Percentiles rank a stretch among this genome's conserved stretches.
These are phyloP conservation scores for Protobothrops mucrosquamatus DNA, from an alignment of 2,113 vertebrate species.

Conservation along the genomic window DNA sequence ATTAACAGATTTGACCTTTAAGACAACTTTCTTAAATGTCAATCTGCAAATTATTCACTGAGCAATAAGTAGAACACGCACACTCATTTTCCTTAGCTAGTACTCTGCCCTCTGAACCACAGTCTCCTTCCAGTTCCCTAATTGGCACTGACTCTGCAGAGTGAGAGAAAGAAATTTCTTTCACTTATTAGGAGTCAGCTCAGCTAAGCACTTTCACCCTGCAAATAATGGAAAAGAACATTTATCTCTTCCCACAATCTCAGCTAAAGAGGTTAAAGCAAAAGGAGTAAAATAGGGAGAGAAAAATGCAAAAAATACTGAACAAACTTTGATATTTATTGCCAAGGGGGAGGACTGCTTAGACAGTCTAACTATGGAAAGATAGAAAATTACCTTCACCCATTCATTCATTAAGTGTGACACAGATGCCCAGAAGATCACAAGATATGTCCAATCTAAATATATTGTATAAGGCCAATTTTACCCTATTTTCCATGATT, in stretches of 20 bases:
- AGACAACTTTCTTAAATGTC: not conserved
- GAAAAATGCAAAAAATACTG: not conserved
- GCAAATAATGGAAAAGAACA: not conserved
- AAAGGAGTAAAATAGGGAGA: not conserved
- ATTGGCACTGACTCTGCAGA: conserved; percentile 16
- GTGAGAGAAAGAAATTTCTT: not conserved
- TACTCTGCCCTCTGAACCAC: conserved; percentile 14
- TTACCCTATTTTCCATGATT: not conserved
- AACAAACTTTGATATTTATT: not conserved
- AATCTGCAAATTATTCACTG: not conserved
- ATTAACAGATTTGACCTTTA: conserved; percentile 4
- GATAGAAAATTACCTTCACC: not conserved
- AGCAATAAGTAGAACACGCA: conserved; percentile 1
- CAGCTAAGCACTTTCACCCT: conserved; percentile 7
- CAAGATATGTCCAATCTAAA: not conserved
- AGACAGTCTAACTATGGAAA: not conserved
- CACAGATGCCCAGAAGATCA: not conserved
- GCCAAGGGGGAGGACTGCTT: not conserved
- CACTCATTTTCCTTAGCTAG: not conserved
- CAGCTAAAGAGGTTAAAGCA: not conserved
- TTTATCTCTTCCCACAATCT: not conserved
- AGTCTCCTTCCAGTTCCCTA: conserved; percentile 21
- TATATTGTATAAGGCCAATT: not conserved
- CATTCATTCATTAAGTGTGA: not conserved
- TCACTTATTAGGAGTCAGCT: conserved; percentile 16